Conservation (phyloP, 2,888 invertebrate genomes). For the Leucoma salicis region DNA sequence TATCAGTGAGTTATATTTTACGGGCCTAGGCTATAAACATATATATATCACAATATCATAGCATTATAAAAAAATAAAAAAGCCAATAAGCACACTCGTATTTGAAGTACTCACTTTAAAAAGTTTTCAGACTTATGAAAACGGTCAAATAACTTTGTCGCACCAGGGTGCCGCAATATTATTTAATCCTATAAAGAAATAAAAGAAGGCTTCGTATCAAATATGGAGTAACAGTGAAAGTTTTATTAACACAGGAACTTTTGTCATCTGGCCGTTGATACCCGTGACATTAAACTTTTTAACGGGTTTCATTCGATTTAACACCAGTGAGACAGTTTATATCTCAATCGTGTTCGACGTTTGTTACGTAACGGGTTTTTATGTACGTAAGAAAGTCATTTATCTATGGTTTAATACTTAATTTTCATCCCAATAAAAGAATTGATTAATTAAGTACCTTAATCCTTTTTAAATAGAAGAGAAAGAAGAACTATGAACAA, state of each 20-base stretch:
- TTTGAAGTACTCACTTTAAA: no score
- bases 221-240: slow-evolving; percentile 14
- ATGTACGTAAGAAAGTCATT: background rate
- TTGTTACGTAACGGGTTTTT: background rate
- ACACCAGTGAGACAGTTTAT: background rate
- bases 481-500: no score
- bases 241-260: slow-evolving; percentile 15
- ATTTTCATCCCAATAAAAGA: no score
- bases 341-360: background rate
- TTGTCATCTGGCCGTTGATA: slow-evolving; percentile 13
- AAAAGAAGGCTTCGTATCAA: slow-evolving; percentile 2
- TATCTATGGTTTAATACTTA: background rate
- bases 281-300: slow-evolving; percentile 7
- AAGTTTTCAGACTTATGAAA: no score
- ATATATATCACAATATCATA: no score
- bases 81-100: no score
- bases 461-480: no score
- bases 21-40: no score
- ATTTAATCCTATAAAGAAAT: background rate
- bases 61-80: no score
- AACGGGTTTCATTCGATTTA: background rate
- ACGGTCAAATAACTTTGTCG: no score
- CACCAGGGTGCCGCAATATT: background rate
- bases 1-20: no score
- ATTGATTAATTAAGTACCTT: no score